Evolutionary conservation across 2,888 invertebrate genomes (phyloP), one percentile per base, ranked within the genome.

Genomic region (Rugalucina vietnamica): DNA sequence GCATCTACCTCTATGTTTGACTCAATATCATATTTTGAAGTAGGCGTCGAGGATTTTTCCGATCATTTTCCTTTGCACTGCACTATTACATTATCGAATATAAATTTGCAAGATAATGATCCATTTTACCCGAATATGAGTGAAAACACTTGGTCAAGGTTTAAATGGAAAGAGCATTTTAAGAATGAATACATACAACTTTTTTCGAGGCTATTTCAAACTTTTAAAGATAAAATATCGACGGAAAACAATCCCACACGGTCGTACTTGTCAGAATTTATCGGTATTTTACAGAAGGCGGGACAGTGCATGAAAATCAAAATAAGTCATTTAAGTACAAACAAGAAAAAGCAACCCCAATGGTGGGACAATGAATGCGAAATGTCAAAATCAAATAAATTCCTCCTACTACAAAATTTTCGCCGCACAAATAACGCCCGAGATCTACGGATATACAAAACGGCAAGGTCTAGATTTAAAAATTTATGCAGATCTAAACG

Each of bases 1-100:
- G 77, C 54, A 24, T 84, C 81, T 27, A 69, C 82, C 10, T 24
- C 39, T 12, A 34, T 80, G n/a, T 75, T 80, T 34, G 27, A 57
- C 4, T 43, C 49, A 18, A 60, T 65, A n/a, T 43, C n/a, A 36
- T 37, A 74, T 36, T 82, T 82, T 70, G 32, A 32, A 10, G 69
- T 82, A 4, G 60, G 65, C 27, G 27, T 24, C 18, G 32, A 18
- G 43, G 72, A 69, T 39, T 37, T 82, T 18, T 82, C 78, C 2
- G 78, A 74, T 49, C 82, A 77, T 72, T 82, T 73, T 32, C 77
- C 69, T 2, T 21, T 79, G 8, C 32, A 50, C 5, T 79, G 79
- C 37, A 39, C 1, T 34, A 12, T 79, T 2, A 72, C n/a, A n/a
- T 27, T 72, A 5, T 37, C n/a, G 12, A 43, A 72, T 10, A 18